These are phyloP conservation scores for Atractosteus spatula DNA, from an alignment of 2,113 vertebrate species.

Conservation along the genomic window DNA sequence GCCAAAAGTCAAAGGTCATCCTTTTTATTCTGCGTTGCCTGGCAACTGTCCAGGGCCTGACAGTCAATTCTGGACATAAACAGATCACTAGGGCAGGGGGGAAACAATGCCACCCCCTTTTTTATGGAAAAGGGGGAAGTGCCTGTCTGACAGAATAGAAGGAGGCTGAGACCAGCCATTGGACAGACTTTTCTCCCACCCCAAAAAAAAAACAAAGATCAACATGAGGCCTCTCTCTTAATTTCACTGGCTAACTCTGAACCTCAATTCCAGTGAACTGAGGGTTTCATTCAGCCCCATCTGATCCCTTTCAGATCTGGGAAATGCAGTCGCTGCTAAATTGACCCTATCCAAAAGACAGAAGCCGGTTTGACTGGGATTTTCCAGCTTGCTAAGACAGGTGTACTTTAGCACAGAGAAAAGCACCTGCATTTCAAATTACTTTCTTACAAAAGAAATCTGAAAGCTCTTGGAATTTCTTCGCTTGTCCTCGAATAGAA, in stretches of 20 bases:
- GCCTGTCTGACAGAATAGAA: not conserved
- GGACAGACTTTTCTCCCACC: conserved; percentile 1
- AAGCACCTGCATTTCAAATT: not conserved
- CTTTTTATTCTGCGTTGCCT: conserved; percentile 35
- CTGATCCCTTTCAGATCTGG: not conserved
- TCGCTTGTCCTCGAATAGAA: not conserved
- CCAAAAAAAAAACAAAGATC: not conserved
- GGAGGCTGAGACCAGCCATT: not conserved
- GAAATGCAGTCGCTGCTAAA: not conserved
- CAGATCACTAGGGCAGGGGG: not conserved
- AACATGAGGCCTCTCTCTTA: not conserved
- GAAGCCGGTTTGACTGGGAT: not conserved
- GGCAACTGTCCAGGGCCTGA: conserved; percentile 37
- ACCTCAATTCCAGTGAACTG: not conserved
- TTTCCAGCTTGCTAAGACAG: not conserved
- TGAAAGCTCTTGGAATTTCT: not conserved
- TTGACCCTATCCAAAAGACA: not conserved
- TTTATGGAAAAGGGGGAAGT: conserved; percentile 18
- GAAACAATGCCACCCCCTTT: not conserved
- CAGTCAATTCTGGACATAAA: conserved; percentile 27
- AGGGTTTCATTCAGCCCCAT: not conserved
- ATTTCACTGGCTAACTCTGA: not conserved
- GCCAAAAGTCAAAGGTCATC: conserved; percentile 38
- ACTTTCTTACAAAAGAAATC: not conserved
- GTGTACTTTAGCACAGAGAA: not conserved